Base-by-base conservation (phyloP, 2,113 vertebrate genomes). In the Acanthochromis polyacanthus region DNA sequence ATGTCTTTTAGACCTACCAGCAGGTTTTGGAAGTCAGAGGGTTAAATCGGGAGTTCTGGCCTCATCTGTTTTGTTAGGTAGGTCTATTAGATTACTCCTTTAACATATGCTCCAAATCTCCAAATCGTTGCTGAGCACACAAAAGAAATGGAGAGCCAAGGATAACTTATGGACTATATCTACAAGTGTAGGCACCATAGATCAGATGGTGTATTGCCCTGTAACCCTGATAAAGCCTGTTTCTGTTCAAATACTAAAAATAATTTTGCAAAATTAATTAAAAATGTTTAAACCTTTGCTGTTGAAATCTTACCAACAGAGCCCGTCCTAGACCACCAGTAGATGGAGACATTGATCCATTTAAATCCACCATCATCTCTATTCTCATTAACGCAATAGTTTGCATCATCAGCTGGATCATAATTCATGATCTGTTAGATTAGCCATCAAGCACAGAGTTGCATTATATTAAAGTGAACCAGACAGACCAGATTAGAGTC, bases 331-430 rank as follows among this genome's bases (percentile, higher is more conserved):
- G 2, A 67, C 3, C 40, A 58, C 86, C 91, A 90, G 83, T 84
- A 93, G 90, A 85, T 88, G 89, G 91, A 56, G 71, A 74, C 78
- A 81, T 48, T 71, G 63, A 22, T 69, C 51, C 36, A 48, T 71
- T 78, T 63, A 46, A 59, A 36, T n/a, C 48, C 48, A 50, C 3
- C 17, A 17, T 6, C 6, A n/a, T 8, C 16, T 50, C 19, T 50
- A 9, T n/a, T 50, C 16, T n/a, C 6, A 50, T n/a, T 6, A 2
- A 43, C 6, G n/a, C 9, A 1, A 6, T 19, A n/a, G 8, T 50
- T 15, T 50, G 48, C 48, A 50, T 11, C 0, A 5, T 52, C n/a
- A 14, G 4, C 46, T 48, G 16, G 17, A 48, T 23, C 20, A 53
- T 23, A 53, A 53, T n/a, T 4, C 12, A 52, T 23, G 1, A 12